These are phyloP conservation scores for Mongoloraphidia duomilia DNA, from an alignment of 2,888 invertebrate genomes.

Conservation along the genomic window DNA sequence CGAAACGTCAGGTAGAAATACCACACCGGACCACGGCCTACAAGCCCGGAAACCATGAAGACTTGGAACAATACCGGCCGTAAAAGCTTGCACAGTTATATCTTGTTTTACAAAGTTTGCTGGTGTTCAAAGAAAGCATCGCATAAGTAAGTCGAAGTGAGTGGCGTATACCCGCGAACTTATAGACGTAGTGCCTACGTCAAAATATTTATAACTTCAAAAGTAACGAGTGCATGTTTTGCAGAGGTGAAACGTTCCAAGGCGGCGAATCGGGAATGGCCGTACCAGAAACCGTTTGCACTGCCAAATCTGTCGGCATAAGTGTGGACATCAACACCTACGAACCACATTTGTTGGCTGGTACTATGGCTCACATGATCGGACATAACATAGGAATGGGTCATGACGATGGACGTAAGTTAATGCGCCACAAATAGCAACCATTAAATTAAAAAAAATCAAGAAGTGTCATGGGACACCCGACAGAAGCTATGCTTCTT, in stretches of 20 bases:
- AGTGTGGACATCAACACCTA: conserved; percentile 88
- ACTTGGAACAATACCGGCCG: no score
- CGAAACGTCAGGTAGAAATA: no score
- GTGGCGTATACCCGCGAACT: no score
- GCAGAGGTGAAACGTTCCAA: conserved; percentile 70
- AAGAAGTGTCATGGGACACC: no score
- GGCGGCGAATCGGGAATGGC: conserved; percentile 92
- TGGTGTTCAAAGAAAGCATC: no score
- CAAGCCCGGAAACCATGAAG: no score
- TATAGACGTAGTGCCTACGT: neutral
- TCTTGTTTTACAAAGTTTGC: no score
- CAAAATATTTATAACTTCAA: conserved; percentile 1
- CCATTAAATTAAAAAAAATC: no score
- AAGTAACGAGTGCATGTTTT: neutral
- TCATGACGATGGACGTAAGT: conserved; percentile 80
- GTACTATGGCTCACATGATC: conserved; percentile 95
- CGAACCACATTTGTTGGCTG: conserved; percentile 88
- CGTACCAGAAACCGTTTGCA: conserved; percentile 86
- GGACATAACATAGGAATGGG: conserved; percentile 95
- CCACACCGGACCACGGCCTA: no score
- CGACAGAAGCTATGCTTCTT: no score
- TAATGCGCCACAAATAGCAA: neutral
- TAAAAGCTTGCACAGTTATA: no score
- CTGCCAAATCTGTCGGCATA: conserved; percentile 81
- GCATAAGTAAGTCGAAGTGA: no score